Base-by-base conservation (phyloP, 2,113 vertebrate species). In the Barnardius zonarius region DNA sequence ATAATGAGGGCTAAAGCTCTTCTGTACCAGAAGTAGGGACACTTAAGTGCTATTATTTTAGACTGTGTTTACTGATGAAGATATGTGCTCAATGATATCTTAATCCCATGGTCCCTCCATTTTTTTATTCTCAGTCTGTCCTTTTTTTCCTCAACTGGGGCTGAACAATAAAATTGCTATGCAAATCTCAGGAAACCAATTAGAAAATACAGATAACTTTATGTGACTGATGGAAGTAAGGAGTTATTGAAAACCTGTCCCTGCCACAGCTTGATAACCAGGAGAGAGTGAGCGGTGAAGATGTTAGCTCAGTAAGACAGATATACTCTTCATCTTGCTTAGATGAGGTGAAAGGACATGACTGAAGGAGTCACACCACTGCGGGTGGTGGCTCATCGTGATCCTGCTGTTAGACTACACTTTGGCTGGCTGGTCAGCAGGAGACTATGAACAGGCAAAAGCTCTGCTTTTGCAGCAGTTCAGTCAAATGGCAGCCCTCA, bases 361-460 rank as follows among this genome's bases (percentile, higher is more conserved):
- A 89, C 62, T 1, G 7, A 30, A 39, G 64, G 43, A 55, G 70
- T 73, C 72, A 31, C 37, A 62, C 17, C 33, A 5, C 73, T 5
- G 80, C 0, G 1, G 68, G 73, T 14, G 49, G 54, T 23, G 52
- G 62, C 55, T 48, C 39, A 37, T 9, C 0, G 0, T 2, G 2
- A 37, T 39, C 44, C 77, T n/a, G 74, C 69, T 61, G 25, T 17
- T 48, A 17, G 0, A 67, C 25, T 59, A 54, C 57, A 27, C 11
- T 12, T 6, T 6, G 13, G 24, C n/a, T 6, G 7, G 16, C 11
- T 4, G 0, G 11, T 2, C 9, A 2, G 73, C 3, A 3, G 68
- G 77, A 54, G 73, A 25, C 46, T 35, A 35, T 1, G 2, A n/a
- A 46, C 11, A 17, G 35, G 6, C 31, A 41, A 69, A 41, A 85